Evolutionary conservation across 1,140 invertebrate species (phyloP).

Genomic region (Drosophila navojoa): DNA sequence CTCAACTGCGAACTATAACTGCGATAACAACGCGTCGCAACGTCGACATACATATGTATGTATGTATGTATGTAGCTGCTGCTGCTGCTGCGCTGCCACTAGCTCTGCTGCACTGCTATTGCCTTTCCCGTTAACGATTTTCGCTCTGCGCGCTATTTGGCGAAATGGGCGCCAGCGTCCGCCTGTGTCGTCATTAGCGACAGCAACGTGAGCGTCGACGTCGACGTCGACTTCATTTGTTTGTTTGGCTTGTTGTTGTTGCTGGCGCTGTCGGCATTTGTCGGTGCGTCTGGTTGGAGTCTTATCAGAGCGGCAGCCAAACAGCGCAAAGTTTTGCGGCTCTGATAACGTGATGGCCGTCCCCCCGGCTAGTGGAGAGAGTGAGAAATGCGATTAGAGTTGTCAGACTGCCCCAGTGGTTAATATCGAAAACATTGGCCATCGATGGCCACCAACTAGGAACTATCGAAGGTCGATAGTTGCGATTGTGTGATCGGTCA

Average conservation of each 20-base stretch:
- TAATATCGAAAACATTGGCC: background rate
- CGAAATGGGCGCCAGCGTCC: constrained; percentile 19
- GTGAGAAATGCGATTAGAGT: constrained; percentile 3
- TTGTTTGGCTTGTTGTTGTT: constrained; percentile 54
- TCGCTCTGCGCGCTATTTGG: constrained; percentile 17
- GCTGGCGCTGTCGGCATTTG: constrained; percentile 12
- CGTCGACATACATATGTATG: constrained; percentile 1
- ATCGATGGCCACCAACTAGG: background rate
- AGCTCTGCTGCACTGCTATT: constrained; percentile 34
- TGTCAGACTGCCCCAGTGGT: background rate
- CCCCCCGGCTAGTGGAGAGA: background rate
- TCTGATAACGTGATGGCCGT: constrained; percentile 17
- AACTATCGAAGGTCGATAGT: constrained; percentile 7
- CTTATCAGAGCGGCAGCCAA: constrained; percentile 33
- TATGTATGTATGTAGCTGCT: background rate
- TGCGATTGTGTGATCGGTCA: background rate
- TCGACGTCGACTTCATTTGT: constrained; percentile 55
- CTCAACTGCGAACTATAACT: constrained; percentile 55
- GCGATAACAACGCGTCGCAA: constrained; percentile 18
- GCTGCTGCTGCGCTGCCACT: background rate
- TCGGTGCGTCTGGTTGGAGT: constrained; percentile 25
- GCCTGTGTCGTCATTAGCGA: constrained; percentile 70
- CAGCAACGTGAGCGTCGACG: constrained; percentile 22
- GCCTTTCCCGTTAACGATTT: constrained; percentile 70
- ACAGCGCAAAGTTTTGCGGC: constrained; percentile 25